A percentile compares a stretch with the other conserved stretches of the same genome.
Conservation (phyloP, 2,113 vertebrate genomes). For the Haplochromis vanheusdeni region DNA sequence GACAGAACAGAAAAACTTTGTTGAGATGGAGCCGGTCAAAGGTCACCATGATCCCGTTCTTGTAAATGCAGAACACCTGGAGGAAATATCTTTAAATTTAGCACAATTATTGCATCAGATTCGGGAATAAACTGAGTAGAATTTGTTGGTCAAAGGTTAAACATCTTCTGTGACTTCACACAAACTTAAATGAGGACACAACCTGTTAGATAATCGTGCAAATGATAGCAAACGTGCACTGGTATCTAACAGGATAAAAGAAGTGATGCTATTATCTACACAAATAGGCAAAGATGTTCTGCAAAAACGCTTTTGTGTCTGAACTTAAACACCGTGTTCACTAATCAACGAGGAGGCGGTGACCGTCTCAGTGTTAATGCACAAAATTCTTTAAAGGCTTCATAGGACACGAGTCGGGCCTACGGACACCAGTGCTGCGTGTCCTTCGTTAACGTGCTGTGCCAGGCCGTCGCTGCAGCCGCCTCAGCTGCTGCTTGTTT, state of each 20-base stretch:
- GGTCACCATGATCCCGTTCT: not conserved
- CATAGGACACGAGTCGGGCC: accelerated
- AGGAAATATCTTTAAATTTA: not conserved
- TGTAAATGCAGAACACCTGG: not conserved
- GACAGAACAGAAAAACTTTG: not conserved
- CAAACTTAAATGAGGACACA: not conserved
- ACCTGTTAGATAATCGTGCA: not conserved
- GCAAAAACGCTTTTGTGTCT: not conserved
- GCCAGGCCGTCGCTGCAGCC: not conserved
- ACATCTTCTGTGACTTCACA: not conserved
- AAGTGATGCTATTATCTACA: not conserved
- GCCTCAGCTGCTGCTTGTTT: not conserved
- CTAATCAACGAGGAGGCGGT: not conserved
- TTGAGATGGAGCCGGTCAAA: not conserved
- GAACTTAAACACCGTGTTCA: not conserved
- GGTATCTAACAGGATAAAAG: accelerated
- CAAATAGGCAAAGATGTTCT: not conserved
- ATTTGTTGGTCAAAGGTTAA: not conserved
- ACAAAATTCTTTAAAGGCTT: accelerated
- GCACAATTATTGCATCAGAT: not conserved
- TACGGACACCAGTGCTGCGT: accelerated
- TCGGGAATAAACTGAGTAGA: not conserved
- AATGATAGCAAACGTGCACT: accelerated
- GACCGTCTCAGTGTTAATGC: not conserved
- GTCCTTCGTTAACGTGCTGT: not conserved